These are phyloP conservation scores for Invenusta paracnida DNA, from an alignment of 2,888 invertebrate genomes.

Conservation along the genomic window DNA sequence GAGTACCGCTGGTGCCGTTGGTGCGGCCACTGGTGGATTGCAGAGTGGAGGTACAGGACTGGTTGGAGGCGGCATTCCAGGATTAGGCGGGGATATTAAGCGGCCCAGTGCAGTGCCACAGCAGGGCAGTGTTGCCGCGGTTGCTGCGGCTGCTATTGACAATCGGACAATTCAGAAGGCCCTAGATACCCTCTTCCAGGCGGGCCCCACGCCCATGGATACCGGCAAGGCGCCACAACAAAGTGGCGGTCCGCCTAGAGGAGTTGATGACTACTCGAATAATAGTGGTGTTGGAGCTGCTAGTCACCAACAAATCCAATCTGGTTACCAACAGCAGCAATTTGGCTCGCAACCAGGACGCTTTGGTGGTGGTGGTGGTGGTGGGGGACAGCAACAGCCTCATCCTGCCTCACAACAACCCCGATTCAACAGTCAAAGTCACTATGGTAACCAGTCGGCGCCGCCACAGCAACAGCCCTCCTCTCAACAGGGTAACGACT, in stretches of 20 bases:
- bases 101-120: constrained; percentile 11
- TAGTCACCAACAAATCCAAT: background rate
- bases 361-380: background rate
- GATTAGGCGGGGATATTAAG: constrained; percentile 43
- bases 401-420: background rate
- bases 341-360: background rate
- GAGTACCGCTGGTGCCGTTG: background rate
- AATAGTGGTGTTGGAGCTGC: no score
- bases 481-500: background rate
- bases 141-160: no score
- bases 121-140: no score
- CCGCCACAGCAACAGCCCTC: background rate
- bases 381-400: background rate
- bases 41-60: background rate
- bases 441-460: background rate
- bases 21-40: background rate
- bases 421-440: no score
- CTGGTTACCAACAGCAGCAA: background rate
- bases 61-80: background rate
- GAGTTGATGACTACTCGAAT: background rate
- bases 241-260: background rate
- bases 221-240: background rate
- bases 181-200: constrained; percentile 61
- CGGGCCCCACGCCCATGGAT: constrained; percentile 51
- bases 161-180: constrained; percentile 62